Percentiles rank a stretch among this genome's conserved stretches.
Evolutionary conservation across 2,113 vertebrate species (phyloP).

Genomic region (Hemichromis elongatus): DNA sequence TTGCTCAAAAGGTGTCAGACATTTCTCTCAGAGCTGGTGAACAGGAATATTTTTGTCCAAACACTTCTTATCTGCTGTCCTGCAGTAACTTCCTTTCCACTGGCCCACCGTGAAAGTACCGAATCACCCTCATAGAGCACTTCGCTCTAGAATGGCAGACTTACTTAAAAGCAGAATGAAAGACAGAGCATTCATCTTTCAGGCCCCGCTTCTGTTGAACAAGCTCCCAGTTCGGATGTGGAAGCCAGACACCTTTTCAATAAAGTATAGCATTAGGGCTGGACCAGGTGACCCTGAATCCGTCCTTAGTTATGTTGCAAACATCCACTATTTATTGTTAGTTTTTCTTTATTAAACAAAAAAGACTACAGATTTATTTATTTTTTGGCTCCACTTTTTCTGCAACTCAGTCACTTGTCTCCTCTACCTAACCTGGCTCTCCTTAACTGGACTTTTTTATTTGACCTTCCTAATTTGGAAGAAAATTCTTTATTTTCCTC

Average conservation of each 20-base stretch:
- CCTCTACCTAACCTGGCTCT: neutral
- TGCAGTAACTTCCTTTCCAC: neutral
- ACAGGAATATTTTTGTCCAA: neutral
- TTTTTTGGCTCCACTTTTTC: constrained; percentile 19
- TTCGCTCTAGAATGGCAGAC: neutral
- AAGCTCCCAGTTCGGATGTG: neutral
- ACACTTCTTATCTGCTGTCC: neutral
- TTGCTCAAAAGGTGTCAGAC: neutral
- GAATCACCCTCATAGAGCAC: neutral
- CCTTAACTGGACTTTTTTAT: constrained; percentile 41
- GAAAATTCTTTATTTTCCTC: constrained; percentile 19
- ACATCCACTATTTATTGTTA: neutral
- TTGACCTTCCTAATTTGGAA: constrained; percentile 58
- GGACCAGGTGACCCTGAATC: neutral
- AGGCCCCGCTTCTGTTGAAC: neutral
- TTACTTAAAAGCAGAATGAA: neutral
- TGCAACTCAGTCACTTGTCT: neutral
- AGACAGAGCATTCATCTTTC: neutral
- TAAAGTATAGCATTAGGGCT: neutral
- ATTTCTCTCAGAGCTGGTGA: neutral
- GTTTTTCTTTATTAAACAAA: neutral
- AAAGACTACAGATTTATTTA: neutral
- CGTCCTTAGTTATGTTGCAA: neutral
- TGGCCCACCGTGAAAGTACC: neutral
- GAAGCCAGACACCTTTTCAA: neutral